phyloP scores from a whole-genome alignment of 2,888 invertebrate species.

The Eulithis prunata region DNA sequence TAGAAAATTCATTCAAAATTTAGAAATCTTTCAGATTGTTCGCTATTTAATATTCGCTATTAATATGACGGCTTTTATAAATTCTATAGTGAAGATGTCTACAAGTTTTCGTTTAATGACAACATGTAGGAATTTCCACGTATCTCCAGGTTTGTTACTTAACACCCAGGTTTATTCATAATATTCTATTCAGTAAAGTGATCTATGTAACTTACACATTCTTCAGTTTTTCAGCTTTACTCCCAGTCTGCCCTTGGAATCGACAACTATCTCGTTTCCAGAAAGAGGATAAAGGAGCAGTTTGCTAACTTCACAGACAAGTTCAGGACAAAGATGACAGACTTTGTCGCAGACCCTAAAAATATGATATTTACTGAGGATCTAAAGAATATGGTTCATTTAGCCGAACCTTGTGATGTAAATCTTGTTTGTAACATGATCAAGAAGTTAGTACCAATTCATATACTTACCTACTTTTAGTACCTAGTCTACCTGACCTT shows the following conservation, averaged over 20 bases:
- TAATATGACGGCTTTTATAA: conserved; percentile 58
- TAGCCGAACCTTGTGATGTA: conserved; percentile 87
- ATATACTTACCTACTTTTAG: not conserved
- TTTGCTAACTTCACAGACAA: conserved; percentile 86
- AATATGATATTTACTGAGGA: conserved; percentile 93
- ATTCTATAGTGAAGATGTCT: conserved; percentile 50
- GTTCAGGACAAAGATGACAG: conserved; percentile 89
- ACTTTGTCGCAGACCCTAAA: conserved; percentile 82
- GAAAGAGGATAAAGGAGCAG: conserved; percentile 83
- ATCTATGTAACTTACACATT: not conserved
- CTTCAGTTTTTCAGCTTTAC: conserved; percentile 78
- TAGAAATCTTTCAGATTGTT: not conserved
- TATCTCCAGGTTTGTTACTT: conserved; percentile 50
- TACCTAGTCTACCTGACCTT: too few relatives aligned
- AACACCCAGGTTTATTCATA: not conserved
- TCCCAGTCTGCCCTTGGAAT: conserved; percentile 85
- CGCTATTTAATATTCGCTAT: not conserved
- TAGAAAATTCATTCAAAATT: not conserved
- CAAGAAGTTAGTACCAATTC: conserved; percentile 79
- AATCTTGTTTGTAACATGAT: conserved; percentile 88
- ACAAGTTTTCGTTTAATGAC: conserved; percentile 49
- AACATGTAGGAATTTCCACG: conserved; percentile 50
- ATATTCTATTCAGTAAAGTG: too few relatives aligned
- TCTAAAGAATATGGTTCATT: conserved; percentile 91
- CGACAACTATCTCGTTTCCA: conserved; percentile 82